A percentile compares a stretch with the other conserved stretches of the same genome.
Conservation (phyloP, 2,888 invertebrate species). For the Tupiocoris notatus region DNA sequence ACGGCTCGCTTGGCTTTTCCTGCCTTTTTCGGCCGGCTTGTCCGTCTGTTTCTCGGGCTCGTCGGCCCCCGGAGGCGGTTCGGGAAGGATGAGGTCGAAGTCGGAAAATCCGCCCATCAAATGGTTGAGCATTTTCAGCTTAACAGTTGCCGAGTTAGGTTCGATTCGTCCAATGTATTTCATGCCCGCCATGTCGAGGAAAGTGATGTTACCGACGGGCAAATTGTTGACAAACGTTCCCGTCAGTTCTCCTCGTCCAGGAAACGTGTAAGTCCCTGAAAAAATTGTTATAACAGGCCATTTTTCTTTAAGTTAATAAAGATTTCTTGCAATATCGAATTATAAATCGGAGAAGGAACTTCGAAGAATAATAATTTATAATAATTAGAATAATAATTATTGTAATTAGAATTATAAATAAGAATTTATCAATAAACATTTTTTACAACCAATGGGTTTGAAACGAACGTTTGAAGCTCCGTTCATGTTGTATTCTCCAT, state of each 20-base stretch:
- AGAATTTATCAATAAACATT: too few relatives aligned
- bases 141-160: not conserved
- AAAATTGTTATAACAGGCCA: too few relatives aligned
- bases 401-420: too few relatives aligned
- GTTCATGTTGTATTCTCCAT: too few relatives aligned
- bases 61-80: not conserved
- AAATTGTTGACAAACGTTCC: constrained; percentile 11
- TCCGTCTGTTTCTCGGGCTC: not conserved
- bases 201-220: constrained; percentile 13
- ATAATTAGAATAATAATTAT: too few relatives aligned
- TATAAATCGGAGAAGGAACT: too few relatives aligned
- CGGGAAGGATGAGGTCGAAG: constrained; percentile 19
- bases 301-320: too few relatives aligned
- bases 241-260: constrained; percentile 24
- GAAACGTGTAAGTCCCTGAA: constrained; percentile 26
- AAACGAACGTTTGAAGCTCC: too few relatives aligned
- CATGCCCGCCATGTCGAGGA: constrained; percentile 24
- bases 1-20: not conserved
- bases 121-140: constrained; percentile 17
- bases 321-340: too few relatives aligned
- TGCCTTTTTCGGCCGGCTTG: too few relatives aligned
- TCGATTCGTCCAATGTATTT: constrained; percentile 15
- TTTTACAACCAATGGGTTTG: too few relatives aligned
- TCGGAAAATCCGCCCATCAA: constrained; percentile 10
- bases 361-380: too few relatives aligned